Evolutionary conservation across 2,797 vertebrate genomes (phyloP).

Genomic region (Hozukius guyotensis): DNA sequence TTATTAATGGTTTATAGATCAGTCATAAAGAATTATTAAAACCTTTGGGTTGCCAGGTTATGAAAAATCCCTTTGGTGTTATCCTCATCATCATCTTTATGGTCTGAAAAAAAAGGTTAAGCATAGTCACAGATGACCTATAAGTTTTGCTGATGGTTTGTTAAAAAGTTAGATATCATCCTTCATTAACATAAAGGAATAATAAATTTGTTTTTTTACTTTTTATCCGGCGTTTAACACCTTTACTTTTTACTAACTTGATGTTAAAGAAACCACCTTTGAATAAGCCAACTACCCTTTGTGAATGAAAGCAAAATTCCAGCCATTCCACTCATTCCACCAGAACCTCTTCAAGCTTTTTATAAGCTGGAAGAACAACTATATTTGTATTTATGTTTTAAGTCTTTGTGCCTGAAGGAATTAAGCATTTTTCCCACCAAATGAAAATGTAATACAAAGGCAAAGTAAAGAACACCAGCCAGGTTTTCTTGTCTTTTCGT

Average conservation of each 20-base stretch:
- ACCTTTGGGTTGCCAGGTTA: not conserved
- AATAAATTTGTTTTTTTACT: rapidly evolving
- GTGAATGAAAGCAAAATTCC: not conserved
- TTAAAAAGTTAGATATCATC: not conserved
- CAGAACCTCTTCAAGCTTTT: not conserved
- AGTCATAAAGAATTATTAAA: not conserved
- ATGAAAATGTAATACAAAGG: too few relatives aligned
- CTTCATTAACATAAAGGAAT: not conserved
- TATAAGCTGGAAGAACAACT: not conserved
- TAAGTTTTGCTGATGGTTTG: not conserved
- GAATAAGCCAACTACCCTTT: not conserved
- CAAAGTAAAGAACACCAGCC: not conserved
- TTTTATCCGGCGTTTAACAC: not conserved
- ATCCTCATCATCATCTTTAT: not conserved
- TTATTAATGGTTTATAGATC: not conserved
- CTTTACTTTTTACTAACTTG: not conserved
- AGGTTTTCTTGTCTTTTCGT: not conserved
- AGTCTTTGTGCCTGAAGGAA: not conserved
- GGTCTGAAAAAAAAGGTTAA: not conserved
- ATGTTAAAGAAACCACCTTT: not conserved
- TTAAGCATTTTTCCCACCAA: not conserved
- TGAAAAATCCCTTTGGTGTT: not conserved
- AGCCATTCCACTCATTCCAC: too few relatives aligned
- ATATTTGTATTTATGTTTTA: not conserved
- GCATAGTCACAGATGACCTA: not conserved